Percentiles rank a stretch among this genome's conserved stretches.
Evolutionary conservation across 1,140 invertebrate genomes (phyloP).

Genomic region (Cydia fagiglandana): DNA sequence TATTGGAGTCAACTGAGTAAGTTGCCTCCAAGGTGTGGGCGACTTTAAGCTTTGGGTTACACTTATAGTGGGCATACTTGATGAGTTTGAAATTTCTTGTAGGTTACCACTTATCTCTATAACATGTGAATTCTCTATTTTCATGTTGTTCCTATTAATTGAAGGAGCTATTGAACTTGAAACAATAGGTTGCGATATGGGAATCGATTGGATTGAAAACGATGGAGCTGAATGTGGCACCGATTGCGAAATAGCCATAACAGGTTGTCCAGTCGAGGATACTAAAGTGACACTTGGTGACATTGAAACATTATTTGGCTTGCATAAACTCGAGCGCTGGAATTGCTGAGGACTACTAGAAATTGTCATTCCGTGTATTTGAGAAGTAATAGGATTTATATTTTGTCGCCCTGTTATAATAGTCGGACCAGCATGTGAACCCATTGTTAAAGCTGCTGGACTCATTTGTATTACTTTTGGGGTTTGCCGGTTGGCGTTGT

Average conservation of each 20-base stretch:
- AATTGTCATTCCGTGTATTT: slow-evolving; percentile 70
- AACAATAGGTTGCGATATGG: slow-evolving; percentile 71
- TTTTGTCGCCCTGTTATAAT: slow-evolving; percentile 61
- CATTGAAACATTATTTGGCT: slow-evolving; percentile 66
- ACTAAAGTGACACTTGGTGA: slow-evolving; percentile 69
- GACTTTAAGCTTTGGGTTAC: slow-evolving; percentile 73
- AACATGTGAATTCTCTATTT: slow-evolving; percentile 73
- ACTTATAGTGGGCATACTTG: slow-evolving; percentile 69
- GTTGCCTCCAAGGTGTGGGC: slow-evolving; percentile 71
- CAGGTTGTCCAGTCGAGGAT: slow-evolving; percentile 68
- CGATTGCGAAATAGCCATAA: slow-evolving; percentile 74
- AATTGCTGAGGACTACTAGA: slow-evolving; percentile 61
- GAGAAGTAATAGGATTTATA: slow-evolving; percentile 72
- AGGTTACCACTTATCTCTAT: slow-evolving; percentile 74
- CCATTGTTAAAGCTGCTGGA: slow-evolving; percentile 51
- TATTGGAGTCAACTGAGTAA: slow-evolving; percentile 45
- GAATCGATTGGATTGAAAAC: slow-evolving; percentile 71
- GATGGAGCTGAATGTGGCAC: slow-evolving; percentile 63
- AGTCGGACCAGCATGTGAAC: slow-evolving; percentile 53
- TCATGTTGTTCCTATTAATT: slow-evolving; percentile 62
- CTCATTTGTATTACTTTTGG: slow-evolving; percentile 74
- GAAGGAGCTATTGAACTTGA: slow-evolving; percentile 72
- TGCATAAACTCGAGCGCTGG: slow-evolving; percentile 58
- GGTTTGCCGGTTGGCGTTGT: slow-evolving; percentile 59
- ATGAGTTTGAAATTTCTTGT: slow-evolving; percentile 63